A percentile compares a stretch with the other conserved stretches of the same genome.
phyloP scores from a whole-genome alignment of 1,140 invertebrate genomes.

The Temnothorax curvispinosus region DNA sequence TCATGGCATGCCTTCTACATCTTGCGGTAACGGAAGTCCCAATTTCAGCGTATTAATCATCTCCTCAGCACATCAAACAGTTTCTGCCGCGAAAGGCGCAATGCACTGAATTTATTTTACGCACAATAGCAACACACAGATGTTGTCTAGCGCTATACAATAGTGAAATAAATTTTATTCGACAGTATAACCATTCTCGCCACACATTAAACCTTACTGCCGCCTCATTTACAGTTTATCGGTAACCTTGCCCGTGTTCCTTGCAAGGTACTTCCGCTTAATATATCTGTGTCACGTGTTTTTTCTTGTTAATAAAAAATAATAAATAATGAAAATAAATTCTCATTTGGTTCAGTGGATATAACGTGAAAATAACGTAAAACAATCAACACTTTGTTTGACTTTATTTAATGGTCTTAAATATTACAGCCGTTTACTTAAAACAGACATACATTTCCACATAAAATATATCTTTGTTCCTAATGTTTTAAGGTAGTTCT shows the following conservation, averaged over 20 bases:
- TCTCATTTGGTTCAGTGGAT: background rate
- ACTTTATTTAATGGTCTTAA: background rate
- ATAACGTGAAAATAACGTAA: background rate
- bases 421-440: background rate
- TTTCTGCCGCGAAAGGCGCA: background rate
- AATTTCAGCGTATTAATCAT: conserved; percentile 15
- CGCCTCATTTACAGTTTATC: conserved; percentile 9
- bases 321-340: background rate
- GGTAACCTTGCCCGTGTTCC: conserved; percentile 15
- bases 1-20: background rate
- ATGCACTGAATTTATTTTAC: conserved; percentile 6
- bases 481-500: background rate
- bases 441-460: background rate
- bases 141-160: conserved; percentile 22
- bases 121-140: conserved; percentile 11
- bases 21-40: background rate
- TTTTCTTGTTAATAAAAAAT: background rate
- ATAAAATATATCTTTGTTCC: background rate
- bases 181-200: conserved; percentile 61
- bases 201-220: background rate
- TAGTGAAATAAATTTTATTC: conserved; percentile 54
- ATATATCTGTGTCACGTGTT: background rate
- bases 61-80: background rate
- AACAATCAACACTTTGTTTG: background rate
- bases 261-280: conserved; percentile 39